Evolutionary conservation across 2,113 vertebrate genomes (phyloP).

Genomic region (Micromys minutus): DNA sequence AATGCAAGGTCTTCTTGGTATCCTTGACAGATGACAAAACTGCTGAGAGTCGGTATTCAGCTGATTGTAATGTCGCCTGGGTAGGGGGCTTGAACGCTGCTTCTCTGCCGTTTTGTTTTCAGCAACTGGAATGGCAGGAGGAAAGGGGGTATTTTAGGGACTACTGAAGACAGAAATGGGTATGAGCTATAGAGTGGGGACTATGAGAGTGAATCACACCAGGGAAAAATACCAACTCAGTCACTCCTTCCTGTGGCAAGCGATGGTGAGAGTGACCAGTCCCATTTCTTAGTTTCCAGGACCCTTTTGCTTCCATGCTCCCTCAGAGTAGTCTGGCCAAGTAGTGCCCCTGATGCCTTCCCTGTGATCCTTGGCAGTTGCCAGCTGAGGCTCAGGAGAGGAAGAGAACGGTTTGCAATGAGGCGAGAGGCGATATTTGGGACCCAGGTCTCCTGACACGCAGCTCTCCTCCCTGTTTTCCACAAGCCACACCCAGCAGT

Average conservation of each 20-base stretch:
- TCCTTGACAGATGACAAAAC: background rate
- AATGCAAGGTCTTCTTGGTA: background rate
- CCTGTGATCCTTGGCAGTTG: background rate
- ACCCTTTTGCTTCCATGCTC: constrained; percentile 41
- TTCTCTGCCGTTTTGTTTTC: constrained; percentile 24
- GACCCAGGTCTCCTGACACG: constrained; percentile 27
- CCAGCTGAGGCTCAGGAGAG: background rate
- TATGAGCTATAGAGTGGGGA: constrained; percentile 22
- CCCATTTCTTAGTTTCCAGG: constrained; percentile 40
- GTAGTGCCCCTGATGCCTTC: background rate
- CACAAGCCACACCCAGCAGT: constrained; percentile 4
- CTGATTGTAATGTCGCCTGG: background rate
- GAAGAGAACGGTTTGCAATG: background rate
- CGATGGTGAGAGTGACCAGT: background rate
- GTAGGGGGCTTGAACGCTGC: background rate
- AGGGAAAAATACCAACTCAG: constrained; percentile 50
- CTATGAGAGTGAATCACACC: constrained; percentile 66
- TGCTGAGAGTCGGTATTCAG: background rate
- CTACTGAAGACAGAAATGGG: constrained; percentile 51
- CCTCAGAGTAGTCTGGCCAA: background rate
- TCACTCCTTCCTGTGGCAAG: constrained; percentile 24
- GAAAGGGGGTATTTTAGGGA: constrained; percentile 46
- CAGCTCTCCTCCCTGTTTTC: background rate
- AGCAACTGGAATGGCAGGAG: background rate
- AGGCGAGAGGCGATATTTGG: constrained; percentile 20